Evolutionary conservation across 2,113 vertebrate species (phyloP).

Genomic region (Bos indicus): DNA sequence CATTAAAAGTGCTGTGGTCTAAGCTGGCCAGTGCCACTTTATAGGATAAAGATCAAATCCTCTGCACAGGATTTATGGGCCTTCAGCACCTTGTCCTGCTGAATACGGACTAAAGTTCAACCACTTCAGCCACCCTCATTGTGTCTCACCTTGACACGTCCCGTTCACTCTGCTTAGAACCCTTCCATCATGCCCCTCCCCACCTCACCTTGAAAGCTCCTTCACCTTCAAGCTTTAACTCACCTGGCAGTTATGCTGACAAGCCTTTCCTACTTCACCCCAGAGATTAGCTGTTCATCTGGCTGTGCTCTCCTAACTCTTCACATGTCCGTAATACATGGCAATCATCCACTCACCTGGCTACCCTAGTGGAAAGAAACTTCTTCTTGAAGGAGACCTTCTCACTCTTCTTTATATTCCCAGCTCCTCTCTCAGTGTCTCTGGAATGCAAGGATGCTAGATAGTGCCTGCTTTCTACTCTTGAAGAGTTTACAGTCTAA

Average conservation of each 20-base stretch:
- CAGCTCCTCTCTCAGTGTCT: neutral
- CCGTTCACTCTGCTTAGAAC: neutral
- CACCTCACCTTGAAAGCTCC: neutral
- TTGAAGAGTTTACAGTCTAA: neutral
- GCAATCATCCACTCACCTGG: neutral
- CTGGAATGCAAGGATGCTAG: neutral
- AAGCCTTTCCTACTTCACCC: neutral
- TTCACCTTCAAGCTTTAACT: neutral
- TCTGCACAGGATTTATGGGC: neutral
- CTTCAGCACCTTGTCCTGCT: neutral
- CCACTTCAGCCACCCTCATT: neutral
- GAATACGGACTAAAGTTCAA: neutral
- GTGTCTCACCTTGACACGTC: neutral
- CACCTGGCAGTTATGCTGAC: neutral
- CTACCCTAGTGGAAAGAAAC: neutral
- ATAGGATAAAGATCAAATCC: neutral
- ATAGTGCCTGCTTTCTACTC: neutral
- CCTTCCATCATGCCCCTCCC: neutral
- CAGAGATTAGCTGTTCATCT: neutral
- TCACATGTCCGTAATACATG: neutral
- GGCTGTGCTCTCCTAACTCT: neutral
- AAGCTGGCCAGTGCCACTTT: neutral
- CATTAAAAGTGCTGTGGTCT: neutral
- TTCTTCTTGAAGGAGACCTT: neutral
- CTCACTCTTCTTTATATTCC: neutral